These are phyloP conservation scores for Varanus komodoensis DNA, from an alignment of 2,113 vertebrate species.

Conservation along the genomic window DNA sequence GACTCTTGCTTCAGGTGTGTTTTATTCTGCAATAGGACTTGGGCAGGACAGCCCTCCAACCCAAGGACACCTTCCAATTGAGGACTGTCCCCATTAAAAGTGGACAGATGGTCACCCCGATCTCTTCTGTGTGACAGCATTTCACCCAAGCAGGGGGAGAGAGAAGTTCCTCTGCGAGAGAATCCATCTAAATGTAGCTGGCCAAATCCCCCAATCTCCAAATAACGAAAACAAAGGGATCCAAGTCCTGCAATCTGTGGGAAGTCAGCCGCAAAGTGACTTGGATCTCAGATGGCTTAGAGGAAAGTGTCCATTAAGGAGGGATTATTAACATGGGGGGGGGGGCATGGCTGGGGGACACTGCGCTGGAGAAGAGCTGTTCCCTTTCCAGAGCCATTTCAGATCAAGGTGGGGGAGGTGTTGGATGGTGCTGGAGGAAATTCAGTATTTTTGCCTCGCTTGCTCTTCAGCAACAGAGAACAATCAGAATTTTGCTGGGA, in stretches of 20 bases:
- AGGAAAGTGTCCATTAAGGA: constrained; percentile 79
- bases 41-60: too few species aligned
- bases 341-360: constrained; percentile 71
- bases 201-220: constrained; percentile 80
- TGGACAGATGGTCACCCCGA: too few species aligned
- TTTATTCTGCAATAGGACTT: too few species aligned
- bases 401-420: neutral
- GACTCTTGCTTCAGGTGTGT: too few species aligned
- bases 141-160: constrained; percentile 65
- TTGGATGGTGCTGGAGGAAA: neutral
- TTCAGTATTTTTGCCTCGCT: too few species aligned
- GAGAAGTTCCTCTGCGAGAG: constrained; percentile 51
- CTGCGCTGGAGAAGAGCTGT: constrained; percentile 65
- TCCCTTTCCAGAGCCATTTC: constrained; percentile 4
- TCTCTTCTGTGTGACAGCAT: too few species aligned
- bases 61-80: too few species aligned
- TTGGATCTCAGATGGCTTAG: constrained; percentile 77
- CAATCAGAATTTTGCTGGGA: neutral
- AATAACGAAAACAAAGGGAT: constrained; percentile 83
- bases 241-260: constrained; percentile 78
- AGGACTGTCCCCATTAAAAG: too few species aligned
- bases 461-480: neutral
- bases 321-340: constrained; percentile 77
- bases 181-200: constrained; percentile 73
- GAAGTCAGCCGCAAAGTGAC: constrained; percentile 74